Base-by-base conservation (phyloP, 1,140 invertebrate genomes). In the Scaptomyza pallida region DNA sequence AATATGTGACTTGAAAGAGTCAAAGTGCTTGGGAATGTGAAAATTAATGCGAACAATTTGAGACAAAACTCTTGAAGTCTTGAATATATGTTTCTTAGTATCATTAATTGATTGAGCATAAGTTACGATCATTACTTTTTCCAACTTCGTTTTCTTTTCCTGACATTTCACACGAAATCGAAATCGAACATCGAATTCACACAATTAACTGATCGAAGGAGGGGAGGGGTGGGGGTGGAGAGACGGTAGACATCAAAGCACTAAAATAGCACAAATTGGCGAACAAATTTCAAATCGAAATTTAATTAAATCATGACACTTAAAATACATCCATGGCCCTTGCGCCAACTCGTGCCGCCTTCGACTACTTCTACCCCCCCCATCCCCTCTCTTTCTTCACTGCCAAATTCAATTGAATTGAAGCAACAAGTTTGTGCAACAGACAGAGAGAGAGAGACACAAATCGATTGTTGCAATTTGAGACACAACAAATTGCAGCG, bases 231-330 rank as follows among this genome's bases (percentile, higher is more conserved):
- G 19, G 68, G 44, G 44, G 37, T 1, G 6, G 26, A 72, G 54
- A 59, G 59, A 44, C 48, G 54, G 45, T 43, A 9, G 72, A 65
- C 71, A 76, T 76, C 68, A 72, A 68, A 77, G 73, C 72, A 60
- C 60, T 55, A 80, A 85, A 86, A 85, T 85, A 85, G 81, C 75
- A 47, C 61, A 51, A 52, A 80, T n/a, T n/a, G 65, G 23, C 37
- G 21, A 45, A 19, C 41, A 54, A 69, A 62, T 62, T 62, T 37
- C 8, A 40, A 81, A 74, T 70, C 69, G 72, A 76, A 81, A 75
- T 88, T 85, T 48, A 86, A 86, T 86, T 75, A 75, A 86, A 81
- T 86, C 77, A 88, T 86, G 81, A 86, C 82, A 86, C 81, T n/a
- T 72, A 76, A 86, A 82, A 82, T 65, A 78, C 70, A 78, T 60